Base-by-base conservation (phyloP, 2,888 invertebrate species). In the Melinaea menophilus region DNA sequence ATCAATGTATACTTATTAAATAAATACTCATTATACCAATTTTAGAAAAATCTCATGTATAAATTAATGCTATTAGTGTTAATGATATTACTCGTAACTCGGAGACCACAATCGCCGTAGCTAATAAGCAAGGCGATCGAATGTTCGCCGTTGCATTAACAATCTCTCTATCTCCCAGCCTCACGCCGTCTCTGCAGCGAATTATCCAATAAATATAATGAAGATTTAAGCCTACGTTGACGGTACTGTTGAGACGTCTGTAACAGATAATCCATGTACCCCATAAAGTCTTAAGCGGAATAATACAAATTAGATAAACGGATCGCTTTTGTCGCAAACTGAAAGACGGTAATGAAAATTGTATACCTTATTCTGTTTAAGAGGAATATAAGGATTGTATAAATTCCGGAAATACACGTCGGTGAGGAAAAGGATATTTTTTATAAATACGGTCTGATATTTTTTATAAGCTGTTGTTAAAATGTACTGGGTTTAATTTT, bases 171-270 rank as follows among this genome's bases (percentile, higher is more conserved):
- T 90, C 89, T 85, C 80, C 64, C 70, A 69, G 79, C 74, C 83
- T 88, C 87, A 87, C 83, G 86, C 85, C 77, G 79, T 78, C 62
- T 75, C 77, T 78, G 80, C 80, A 81, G 82, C 81, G 88, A 85
- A 89, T 89, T 88, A 89, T 90, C 87, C 90, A 88, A 89, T 90
- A 89, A 89, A 88, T 87, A 87, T 90, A 88, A 90, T 90, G 90
- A 90, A 89, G 88, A 89, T 89, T 90, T 89, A 89, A 89, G 88
- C 88, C 86, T 84, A 84, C 81, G 83, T 58, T 51, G 83, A 78
- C 81, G 84, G 80, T 82, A 35, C 35, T 72, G 77, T 59, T 77
- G 76, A 77, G 78, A 85, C 87, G 87, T 87, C 88, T 82, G 78
- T 75, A 77, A 76, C 85, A 88, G 88, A 87, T 88, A 86, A 88